Evolutionary conservation across 2,113 vertebrate genomes (phyloP).

Genomic region (Clarias macrocephalus): DNA sequence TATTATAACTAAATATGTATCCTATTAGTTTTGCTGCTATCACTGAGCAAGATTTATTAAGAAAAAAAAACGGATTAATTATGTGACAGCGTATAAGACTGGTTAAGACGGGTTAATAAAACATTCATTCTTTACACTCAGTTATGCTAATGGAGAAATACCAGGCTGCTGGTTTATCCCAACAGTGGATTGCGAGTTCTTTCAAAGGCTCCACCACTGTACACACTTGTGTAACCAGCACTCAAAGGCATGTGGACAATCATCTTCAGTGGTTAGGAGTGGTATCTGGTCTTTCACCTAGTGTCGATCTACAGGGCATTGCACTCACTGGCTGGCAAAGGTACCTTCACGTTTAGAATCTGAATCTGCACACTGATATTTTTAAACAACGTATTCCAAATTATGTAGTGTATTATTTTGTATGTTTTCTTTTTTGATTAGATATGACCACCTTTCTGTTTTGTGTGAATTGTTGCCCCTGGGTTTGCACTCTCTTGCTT

Average conservation of each 20-base stretch:
- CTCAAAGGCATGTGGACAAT: slow-evolving; percentile 87
- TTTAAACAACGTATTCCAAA: neutral
- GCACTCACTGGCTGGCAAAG: slow-evolving; percentile 94
- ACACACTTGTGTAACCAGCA: slow-evolving; percentile 76
- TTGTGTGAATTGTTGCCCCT: slow-evolving; percentile 92
- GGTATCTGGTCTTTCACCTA: slow-evolving; percentile 64
- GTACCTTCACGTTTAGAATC: slow-evolving; percentile 61
- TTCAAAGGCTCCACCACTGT: slow-evolving; percentile 92
- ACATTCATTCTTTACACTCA: neutral
- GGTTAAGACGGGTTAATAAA: neutral
- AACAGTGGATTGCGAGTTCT: slow-evolving; percentile 90
- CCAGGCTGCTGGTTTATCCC: slow-evolving; percentile 75
- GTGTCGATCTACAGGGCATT: slow-evolving; percentile 79
- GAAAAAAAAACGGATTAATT: neutral
- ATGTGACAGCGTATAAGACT: neutral
- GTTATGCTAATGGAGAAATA: slow-evolving; percentile 79
- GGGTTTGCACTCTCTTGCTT: slow-evolving; percentile 84
- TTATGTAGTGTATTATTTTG: neutral
- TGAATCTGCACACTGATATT: neutral
- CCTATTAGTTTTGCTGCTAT: neutral
- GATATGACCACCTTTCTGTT: slow-evolving; percentile 94
- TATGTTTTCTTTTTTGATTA: slow-evolving; percentile 49
- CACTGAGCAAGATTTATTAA: neutral
- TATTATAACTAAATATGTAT: neutral
- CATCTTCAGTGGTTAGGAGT: slow-evolving; percentile 87